Conservation (phyloP, 1,140 invertebrate species). For the Papilio dardanus region DNA sequence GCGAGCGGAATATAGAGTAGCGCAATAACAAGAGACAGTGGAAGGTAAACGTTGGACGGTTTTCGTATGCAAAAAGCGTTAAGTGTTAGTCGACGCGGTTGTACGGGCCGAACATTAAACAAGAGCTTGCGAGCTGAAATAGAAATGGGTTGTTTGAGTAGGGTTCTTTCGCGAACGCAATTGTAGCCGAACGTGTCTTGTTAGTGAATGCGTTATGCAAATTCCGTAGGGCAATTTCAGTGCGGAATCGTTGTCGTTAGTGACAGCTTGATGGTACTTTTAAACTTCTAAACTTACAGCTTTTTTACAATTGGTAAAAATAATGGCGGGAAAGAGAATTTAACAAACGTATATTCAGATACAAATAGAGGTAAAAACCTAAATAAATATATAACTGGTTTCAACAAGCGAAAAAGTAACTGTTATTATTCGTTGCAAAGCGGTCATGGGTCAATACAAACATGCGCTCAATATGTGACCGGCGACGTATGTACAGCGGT, state of each 20-base stretch:
- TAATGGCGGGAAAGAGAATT: background rate
- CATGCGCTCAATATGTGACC: constrained; percentile 56
- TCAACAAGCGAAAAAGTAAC: background rate
- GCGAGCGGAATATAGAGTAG: constrained; percentile 72
- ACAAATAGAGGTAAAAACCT: background rate
- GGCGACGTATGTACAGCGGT: constrained; percentile 44
- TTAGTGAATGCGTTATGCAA: constrained; percentile 78
- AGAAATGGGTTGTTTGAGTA: constrained; percentile 81
- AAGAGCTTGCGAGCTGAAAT: constrained; percentile 76
- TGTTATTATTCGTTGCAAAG: constrained; percentile 1
- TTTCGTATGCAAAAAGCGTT: constrained; percentile 82
- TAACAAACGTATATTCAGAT: background rate
- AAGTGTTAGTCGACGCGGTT: constrained; percentile 79
- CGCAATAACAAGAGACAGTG: constrained; percentile 74
- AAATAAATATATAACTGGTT: background rate
- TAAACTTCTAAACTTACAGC: constrained; percentile 17
- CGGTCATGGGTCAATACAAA: constrained; percentile 52
- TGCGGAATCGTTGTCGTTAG: constrained; percentile 58
- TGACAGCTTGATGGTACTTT: constrained; percentile 46
- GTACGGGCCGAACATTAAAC: constrained; percentile 81
- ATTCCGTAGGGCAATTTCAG: constrained; percentile 55
- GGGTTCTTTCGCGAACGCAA: constrained; percentile 81
- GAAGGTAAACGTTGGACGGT: constrained; percentile 65
- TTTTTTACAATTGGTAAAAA: background rate
- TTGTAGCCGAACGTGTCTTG: constrained; percentile 80